A percentile compares a stretch with the other conserved stretches of the same genome.
phyloP scores from a whole-genome alignment of 2,113 vertebrate genomes.

The Porphyrio hochstetteri region DNA sequence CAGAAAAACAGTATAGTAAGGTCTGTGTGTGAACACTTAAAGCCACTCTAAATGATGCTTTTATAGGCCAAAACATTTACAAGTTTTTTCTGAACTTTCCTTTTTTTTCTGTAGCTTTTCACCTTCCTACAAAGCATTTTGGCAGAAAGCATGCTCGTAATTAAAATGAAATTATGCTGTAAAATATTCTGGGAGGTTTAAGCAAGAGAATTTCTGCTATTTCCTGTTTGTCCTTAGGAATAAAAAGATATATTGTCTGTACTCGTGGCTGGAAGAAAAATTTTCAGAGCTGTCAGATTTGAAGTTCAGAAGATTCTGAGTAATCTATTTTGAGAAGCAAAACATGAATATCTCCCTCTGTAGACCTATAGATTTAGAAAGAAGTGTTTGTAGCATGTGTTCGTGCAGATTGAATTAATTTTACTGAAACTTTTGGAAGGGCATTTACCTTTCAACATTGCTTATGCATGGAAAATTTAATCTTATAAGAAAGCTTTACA shows the following conservation, averaged over 20 bases:
- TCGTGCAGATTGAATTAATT: not conserved
- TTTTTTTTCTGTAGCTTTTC: not conserved
- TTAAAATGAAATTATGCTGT: not conserved
- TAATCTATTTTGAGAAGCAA: not conserved
- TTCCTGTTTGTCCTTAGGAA: not conserved
- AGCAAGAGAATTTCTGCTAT: not conserved
- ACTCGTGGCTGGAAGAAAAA: not conserved
- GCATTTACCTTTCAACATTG: not conserved
- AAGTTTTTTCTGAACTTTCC: not conserved
- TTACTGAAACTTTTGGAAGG: not conserved
- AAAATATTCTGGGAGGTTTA: not conserved
- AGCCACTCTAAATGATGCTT: fast-evolving
- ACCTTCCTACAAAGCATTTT: not conserved
- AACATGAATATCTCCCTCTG: not conserved
- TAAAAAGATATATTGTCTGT: not conserved
- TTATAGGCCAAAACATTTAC: not conserved
- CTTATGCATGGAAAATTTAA: not conserved
- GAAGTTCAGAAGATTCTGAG: not conserved
- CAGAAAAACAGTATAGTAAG: not conserved
- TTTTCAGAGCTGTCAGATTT: not conserved
- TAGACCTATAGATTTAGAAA: not conserved
- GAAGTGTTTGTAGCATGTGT: not conserved
- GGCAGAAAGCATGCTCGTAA: not conserved
- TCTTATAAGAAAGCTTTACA: not conserved
- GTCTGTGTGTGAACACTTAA: not conserved